Base-by-base conservation (phyloP, 2,888 invertebrate species). In the Cordilura impudica region DNA sequence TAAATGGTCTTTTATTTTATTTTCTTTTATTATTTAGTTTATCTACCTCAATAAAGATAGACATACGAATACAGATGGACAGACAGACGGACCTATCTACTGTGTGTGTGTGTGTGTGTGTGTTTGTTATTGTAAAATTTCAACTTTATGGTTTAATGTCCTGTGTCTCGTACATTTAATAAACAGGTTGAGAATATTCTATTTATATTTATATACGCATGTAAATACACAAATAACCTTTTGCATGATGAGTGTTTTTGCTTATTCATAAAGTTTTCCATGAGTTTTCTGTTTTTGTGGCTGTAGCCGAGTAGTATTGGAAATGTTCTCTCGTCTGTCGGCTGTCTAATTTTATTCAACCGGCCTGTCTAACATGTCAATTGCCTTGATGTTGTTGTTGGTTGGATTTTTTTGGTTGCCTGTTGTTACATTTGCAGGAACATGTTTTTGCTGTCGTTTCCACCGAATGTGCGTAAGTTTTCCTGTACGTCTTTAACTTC, bases 391-490 rank as follows among this genome's bases (percentile, higher is more conserved):
- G 35, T n/a, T 39, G 35, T 39, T 39, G 10, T 39, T 12, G 35
- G 35, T 12, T n/a, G 4, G 12, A n/a, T 39, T 39, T 39, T 39
- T 1, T 39, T 39, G 3, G 2, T 10, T 7, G 31, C 35, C 35
- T 35, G 35, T 35, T 39, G 35, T 39, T n/a, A 39, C 35, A 39
- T 39, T 39, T 39, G 12, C 3, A n/a, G n/a, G n/a, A n/a, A n/a
- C 35, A 39, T 39, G 35, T 39, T 12, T 39, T 39, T 12, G 35
- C n/a, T 39, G 35, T n/a, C n/a, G 12, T 39, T 39, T 39, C n/a
- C n/a, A 47, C 63, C 70, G 60, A 72, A 74, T 75, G 80, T 80
- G 78, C 76, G 73, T 81, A 76, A 74, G 78, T 75, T 61, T 66
- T 73, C 35, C 80, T 12, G 10, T 63, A 65, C 80, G 76, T 76